Evolutionary conservation across 1,140 invertebrate genomes (phyloP).

Genomic region (Pentalonia nigronervosa): DNA sequence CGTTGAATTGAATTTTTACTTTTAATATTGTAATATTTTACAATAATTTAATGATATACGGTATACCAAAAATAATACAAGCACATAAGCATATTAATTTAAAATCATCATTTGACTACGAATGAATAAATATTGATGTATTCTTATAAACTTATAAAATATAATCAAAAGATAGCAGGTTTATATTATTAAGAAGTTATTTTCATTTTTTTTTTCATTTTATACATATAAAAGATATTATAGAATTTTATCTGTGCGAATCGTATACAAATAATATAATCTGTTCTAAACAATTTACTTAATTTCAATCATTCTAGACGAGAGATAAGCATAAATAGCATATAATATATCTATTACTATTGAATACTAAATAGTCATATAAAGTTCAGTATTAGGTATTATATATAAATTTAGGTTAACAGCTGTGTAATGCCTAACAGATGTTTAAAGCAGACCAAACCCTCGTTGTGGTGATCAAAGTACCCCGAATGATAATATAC

Average conservation of each 20-base stretch:
- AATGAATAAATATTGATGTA: too few relatives aligned
- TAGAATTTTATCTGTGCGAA: not conserved
- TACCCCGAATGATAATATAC: not conserved
- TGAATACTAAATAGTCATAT: too few relatives aligned
- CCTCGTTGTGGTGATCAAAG: not conserved
- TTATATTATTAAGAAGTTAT: not conserved
- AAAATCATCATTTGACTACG: not conserved
- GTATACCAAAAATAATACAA: too few relatives aligned
- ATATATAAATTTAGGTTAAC: too few relatives aligned
- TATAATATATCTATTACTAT: not conserved
- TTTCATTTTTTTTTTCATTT: not conserved
- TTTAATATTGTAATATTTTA: too few relatives aligned
- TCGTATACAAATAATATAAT: not conserved
- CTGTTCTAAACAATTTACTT: not conserved
- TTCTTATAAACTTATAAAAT: not conserved
- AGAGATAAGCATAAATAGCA: not conserved
- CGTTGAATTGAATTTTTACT: too few relatives aligned
- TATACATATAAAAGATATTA: not conserved
- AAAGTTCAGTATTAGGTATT: too few relatives aligned
- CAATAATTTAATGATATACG: too few relatives aligned
- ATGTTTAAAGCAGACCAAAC: not conserved
- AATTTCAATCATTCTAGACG: not conserved
- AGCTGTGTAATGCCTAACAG: not conserved
- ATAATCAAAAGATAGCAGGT: not conserved
- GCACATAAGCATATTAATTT: too few relatives aligned